A percentile compares a stretch with the other conserved stretches of the same genome.
Conservation (phyloP, 2,888 invertebrate genomes). For the Amphipoea oculea region DNA sequence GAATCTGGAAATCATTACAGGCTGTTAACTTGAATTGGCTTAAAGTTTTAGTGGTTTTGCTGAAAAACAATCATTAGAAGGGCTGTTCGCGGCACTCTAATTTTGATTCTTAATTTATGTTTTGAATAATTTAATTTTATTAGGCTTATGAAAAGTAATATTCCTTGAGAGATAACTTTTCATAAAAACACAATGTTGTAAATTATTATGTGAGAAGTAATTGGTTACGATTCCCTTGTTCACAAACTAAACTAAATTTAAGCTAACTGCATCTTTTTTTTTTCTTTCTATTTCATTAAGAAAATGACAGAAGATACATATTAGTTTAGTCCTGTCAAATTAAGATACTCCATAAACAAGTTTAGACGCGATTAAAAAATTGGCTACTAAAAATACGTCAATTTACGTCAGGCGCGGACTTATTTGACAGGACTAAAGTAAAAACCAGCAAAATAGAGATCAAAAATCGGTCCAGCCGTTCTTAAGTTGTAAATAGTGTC, state of each 20-base stretch:
- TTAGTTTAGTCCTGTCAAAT: no score
- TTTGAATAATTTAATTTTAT: slow-evolving; percentile 24
- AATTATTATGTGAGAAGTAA: not conserved
- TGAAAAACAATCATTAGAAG: slow-evolving; percentile 4
- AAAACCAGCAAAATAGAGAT: not conserved
- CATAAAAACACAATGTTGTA: not conserved
- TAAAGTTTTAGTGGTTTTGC: slow-evolving; percentile 7
- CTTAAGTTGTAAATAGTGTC: not conserved
- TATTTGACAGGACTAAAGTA: no score
- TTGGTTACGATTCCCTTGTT: not conserved
- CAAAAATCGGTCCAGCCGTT: not conserved
- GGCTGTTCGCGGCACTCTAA: not conserved
- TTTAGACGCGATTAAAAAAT: no score
- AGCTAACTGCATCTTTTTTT: no score
- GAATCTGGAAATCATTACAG: slow-evolving; percentile 26
- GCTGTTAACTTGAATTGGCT: slow-evolving; percentile 14
- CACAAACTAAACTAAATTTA: no score
- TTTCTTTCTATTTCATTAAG: no score
- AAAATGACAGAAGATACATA: no score
- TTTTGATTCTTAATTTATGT: slow-evolving; percentile 23
- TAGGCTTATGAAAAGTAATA: slow-evolving; percentile 3
- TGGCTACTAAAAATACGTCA: no score
- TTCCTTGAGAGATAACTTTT: not conserved
- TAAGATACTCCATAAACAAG: no score
- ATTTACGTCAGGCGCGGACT: no score